Conservation (phyloP, 2,888 invertebrate species). For the Drosophila prostipennis region DNA sequence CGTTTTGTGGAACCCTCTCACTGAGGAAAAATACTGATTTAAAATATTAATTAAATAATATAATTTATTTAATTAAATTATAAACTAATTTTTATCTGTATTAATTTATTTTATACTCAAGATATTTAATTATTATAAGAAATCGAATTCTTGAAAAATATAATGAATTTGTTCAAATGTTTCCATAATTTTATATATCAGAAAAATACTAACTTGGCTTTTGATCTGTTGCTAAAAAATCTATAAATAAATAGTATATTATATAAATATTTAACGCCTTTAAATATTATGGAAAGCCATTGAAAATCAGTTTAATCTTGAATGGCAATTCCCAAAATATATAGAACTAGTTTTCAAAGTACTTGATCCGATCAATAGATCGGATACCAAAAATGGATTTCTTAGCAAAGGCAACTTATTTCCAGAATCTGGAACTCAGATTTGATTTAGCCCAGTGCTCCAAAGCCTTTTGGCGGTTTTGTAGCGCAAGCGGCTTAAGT, state of each 20-base stretch:
- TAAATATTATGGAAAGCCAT: background rate
- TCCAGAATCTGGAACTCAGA: background rate
- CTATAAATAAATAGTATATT: too few relatives aligned
- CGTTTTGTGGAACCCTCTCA: background rate
- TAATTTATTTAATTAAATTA: too few relatives aligned
- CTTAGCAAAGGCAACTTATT: background rate
- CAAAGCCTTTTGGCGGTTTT: background rate
- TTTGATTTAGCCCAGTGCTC: conserved; percentile 18
- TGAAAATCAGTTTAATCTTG: background rate
- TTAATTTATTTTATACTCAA: too few relatives aligned
- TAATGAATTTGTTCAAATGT: too few relatives aligned
- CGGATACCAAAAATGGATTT: background rate
- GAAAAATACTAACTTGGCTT: too few relatives aligned
- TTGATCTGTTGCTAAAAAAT: too few relatives aligned
- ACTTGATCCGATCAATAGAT: background rate
- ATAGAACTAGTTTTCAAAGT: background rate
- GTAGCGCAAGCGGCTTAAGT: conserved; percentile 61
- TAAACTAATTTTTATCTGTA: too few relatives aligned
- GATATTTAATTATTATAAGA: too few relatives aligned
- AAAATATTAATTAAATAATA: too few relatives aligned
- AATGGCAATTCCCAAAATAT: background rate
- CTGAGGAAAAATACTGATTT: conserved; percentile 3
- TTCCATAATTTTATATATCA: too few relatives aligned
- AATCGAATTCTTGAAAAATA: too few relatives aligned
- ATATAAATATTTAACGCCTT: too few relatives aligned